A percentile compares a stretch with the other conserved stretches of the same genome.
Conservation (phyloP, 2,797 vertebrate genomes). For the Margarornis squamiger region DNA sequence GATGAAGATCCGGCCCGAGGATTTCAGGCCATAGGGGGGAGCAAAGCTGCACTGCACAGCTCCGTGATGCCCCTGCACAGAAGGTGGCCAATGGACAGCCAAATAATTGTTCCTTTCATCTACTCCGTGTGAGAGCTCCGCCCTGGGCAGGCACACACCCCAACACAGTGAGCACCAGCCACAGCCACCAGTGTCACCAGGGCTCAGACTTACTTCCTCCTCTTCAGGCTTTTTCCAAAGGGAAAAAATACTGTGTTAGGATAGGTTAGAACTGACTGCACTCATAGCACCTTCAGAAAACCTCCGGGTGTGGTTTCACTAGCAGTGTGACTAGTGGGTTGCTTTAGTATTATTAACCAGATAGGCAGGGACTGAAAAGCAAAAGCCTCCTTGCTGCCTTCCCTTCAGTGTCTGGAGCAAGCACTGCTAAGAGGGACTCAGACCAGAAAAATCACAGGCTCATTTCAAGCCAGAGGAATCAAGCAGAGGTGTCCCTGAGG, state of each 20-base stretch:
- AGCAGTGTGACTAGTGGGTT: neutral
- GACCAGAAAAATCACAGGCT: neutral
- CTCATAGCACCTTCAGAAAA: slow-evolving; percentile 3
- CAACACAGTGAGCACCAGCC: neutral
- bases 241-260: neutral
- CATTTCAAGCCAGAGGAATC: neutral
- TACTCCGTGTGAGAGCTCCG: neutral
- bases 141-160: neutral
- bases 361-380: neutral
- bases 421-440: neutral
- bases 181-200: neutral
- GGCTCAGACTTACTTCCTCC: neutral
- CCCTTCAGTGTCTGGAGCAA: neutral
- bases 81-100: neutral
- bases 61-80: neutral
- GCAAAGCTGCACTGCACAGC: neutral
- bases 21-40: slow-evolving; percentile 81
- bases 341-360: neutral
- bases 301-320: neutral
- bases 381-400: neutral
- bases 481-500: neutral
- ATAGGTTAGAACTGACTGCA: neutral
- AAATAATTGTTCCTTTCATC: neutral
- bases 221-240: neutral
- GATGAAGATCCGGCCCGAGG: slow-evolving; percentile 94